Conservation (phyloP, 2,113 vertebrate genomes). For the Malurus elegans region DNA sequence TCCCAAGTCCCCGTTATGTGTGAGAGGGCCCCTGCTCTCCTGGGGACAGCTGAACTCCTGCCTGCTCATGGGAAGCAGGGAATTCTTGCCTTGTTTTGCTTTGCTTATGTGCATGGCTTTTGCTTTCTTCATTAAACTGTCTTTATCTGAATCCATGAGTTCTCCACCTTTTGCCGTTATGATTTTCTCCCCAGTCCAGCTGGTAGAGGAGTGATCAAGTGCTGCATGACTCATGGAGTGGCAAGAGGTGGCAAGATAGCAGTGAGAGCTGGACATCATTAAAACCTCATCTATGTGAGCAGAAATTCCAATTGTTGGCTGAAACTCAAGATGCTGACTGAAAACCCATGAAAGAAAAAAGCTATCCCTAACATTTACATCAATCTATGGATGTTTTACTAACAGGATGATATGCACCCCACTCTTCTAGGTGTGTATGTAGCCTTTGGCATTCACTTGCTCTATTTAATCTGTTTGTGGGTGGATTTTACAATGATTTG, state of each 20-base stretch:
- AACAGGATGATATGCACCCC: neutral
- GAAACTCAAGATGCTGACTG: neutral
- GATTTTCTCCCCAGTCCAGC: neutral
- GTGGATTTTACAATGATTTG: neutral
- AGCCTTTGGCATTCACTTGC: neutral
- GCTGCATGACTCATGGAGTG: neutral
- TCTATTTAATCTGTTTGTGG: neutral
- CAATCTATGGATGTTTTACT: neutral
- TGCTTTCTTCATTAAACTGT: neutral
- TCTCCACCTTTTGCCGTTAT: neutral
- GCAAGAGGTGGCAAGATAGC: neutral
- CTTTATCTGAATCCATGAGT: neutral
- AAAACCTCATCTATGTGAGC: neutral
- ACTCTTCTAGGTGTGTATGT: neutral
- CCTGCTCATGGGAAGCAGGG: neutral
- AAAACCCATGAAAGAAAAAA: neutral
- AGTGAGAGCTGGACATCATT: neutral
- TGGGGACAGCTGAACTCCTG: neutral
- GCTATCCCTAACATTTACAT: neutral
- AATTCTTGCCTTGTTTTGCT: neutral
- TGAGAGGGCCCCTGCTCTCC: too few species aligned
- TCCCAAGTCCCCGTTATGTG: neutral
- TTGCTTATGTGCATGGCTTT: neutral
- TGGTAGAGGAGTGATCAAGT: neutral
- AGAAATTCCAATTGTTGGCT: neutral